These are phyloP conservation scores for Clarias macrocephalus DNA, from an alignment of 2,113 vertebrate genomes.

Conservation along the genomic window DNA sequence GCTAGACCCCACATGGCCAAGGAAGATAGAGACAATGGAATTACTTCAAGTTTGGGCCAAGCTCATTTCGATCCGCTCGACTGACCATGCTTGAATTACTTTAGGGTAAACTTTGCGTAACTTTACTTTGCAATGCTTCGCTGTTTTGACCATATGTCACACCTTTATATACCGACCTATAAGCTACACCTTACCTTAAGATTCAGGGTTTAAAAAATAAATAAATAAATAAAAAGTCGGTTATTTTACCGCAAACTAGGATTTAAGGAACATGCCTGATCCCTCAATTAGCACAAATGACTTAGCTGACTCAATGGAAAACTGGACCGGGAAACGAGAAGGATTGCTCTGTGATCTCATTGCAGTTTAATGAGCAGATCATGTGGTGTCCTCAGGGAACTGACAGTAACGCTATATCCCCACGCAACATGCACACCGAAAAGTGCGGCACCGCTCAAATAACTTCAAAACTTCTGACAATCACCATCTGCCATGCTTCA, in stretches of 20 bases:
- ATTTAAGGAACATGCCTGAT: not conserved
- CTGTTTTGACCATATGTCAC: not conserved
- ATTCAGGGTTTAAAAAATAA: too few relatives aligned
- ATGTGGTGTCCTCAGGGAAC: slow-evolving; percentile 58
- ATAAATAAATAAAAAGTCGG: too few relatives aligned
- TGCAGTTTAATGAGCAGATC: slow-evolving; percentile 60
- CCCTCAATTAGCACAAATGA: slow-evolving; percentile 35
- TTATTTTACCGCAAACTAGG: not conserved
- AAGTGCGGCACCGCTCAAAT: slow-evolving; percentile 20
- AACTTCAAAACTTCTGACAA: slow-evolving; percentile 17
- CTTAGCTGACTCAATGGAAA: slow-evolving; percentile 56
- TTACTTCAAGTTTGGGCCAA: slow-evolving; percentile 42
- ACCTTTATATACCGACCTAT: not conserved
- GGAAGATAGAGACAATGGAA: slow-evolving; percentile 48
- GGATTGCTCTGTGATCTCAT: slow-evolving; percentile 65
- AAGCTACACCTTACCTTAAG: not conserved
- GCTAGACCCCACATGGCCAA: slow-evolving; percentile 66
- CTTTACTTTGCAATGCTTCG: not conserved
- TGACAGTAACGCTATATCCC: slow-evolving; percentile 62
- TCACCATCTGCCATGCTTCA: not conserved
- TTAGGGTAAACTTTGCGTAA: not conserved
- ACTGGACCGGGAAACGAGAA: slow-evolving; percentile 49
- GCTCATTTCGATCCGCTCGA: slow-evolving; percentile 30
- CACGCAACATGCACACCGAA: slow-evolving; percentile 33
- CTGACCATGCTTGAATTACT: slow-evolving; percentile 25